phyloP scores from a whole-genome alignment of 2,888 invertebrate species.

The Fissipunctia ypsillon region DNA sequence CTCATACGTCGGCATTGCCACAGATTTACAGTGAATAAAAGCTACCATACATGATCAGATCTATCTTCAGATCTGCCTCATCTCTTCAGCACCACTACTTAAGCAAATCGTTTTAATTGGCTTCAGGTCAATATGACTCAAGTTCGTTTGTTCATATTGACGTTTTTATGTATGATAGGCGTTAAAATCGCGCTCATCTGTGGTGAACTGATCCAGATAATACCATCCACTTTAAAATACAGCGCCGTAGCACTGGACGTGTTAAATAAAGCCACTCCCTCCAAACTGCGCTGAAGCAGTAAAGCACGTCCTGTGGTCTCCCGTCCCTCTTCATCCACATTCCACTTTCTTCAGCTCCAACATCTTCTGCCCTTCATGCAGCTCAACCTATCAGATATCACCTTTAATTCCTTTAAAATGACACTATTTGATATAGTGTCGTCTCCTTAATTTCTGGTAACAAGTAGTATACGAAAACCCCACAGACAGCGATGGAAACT shows the following conservation, averaged over 20 bases:
- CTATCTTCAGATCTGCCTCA: neutral
- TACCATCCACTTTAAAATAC: neutral
- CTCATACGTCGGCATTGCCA: neutral
- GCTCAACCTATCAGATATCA: slow-evolving; percentile 57
- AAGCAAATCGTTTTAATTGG: neutral
- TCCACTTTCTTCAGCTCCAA: slow-evolving; percentile 82
- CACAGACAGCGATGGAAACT: slow-evolving; percentile 88
- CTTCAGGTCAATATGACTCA: neutral
- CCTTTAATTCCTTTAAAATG: slow-evolving; percentile 82
- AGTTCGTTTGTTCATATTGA: neutral
- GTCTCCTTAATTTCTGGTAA: slow-evolving; percentile 93
- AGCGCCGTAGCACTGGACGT: slow-evolving; percentile 47
- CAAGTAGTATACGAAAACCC: slow-evolving; percentile 89
- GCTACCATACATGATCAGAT: slow-evolving; percentile 1
- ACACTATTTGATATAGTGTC: slow-evolving; percentile 92
- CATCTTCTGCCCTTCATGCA: slow-evolving; percentile 81
- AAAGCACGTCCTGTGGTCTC: slow-evolving; percentile 76
- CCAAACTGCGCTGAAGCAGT: slow-evolving; percentile 70
- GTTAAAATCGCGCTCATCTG: neutral
- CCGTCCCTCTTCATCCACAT: slow-evolving; percentile 78
- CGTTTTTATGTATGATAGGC: slow-evolving; percentile 1
- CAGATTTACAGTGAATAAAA: too few species aligned
- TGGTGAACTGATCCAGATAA: neutral
- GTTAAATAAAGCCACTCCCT: slow-evolving; percentile 48
- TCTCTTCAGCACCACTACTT: neutral